These are phyloP conservation scores for Liopterus haemorrhoidalis DNA, from an alignment of 2,888 invertebrate genomes.

Conservation along the genomic window DNA sequence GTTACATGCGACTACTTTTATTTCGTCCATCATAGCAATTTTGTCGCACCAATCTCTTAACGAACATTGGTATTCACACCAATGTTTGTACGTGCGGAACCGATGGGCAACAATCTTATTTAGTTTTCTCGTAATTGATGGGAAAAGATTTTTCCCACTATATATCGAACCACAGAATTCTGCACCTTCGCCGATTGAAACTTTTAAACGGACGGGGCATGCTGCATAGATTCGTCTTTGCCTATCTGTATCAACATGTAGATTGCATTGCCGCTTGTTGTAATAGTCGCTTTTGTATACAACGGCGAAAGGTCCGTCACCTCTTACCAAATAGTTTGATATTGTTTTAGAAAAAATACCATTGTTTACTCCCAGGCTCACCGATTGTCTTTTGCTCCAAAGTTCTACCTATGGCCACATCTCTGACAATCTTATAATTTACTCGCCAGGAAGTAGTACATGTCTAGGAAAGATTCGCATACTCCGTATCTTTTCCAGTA, in stretches of 20 bases:
- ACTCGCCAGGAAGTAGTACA: constrained; percentile 13
- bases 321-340: constrained; percentile 7
- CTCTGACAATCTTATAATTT: constrained; percentile 14
- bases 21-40: not conserved
- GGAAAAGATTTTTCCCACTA: too few species aligned
- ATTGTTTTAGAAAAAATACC: not conserved
- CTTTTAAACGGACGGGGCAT: too few species aligned
- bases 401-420: constrained; percentile 10
- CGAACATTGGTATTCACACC: constrained; percentile 3
- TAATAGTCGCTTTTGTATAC: constrained; percentile 8
- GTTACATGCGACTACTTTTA: not conserved
- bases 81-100: not conserved
- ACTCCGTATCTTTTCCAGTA: constrained; percentile 13
- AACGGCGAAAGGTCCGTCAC: constrained; percentile 2
- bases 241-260: not conserved
- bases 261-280: constrained; percentile 3
- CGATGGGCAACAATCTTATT: constrained; percentile 6
- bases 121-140: constrained; percentile 4
- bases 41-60: not conserved
- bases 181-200: too few species aligned
- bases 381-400: constrained; percentile 16
- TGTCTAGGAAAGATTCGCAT: constrained; percentile 6
- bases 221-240: too few species aligned
- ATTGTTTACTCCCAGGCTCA: constrained; percentile 8
- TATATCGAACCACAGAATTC: too few species aligned